Evolutionary conservation across 2,888 invertebrate species (phyloP), one percentile per base, ranked within the genome.

Genomic region (Onchidella celtica): DNA sequence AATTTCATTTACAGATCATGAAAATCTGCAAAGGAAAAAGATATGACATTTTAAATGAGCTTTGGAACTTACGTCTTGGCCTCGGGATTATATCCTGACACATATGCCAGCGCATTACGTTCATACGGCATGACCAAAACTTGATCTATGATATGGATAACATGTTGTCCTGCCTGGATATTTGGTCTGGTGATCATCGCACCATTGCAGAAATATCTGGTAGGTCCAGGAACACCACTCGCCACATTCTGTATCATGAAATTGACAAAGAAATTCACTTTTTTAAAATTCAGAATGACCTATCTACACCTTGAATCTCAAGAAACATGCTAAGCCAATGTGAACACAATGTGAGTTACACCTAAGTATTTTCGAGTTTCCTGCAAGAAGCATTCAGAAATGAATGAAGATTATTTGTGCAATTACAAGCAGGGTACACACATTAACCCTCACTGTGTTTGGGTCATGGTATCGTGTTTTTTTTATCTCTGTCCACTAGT

Each of bases 141-240:
- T 36, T 77, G 77, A 89, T 97, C 96, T 87, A 98, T 98, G 85
- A 98, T 95, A 94, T 98, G 98, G 3, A 98, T 96, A 0, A 98
- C 97, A 47, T 98, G 98, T 90, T 98, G 98, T 3, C 81, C 78
- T 21, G 87, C 86, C 34, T 72, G 77, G 21, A 90, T 82, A 68
- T 87, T 84, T 3, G 86, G 83, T 24, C 79, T 36, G 6, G 86
- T 68, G 11, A 89, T 69, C 85, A 85, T 77, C 11, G 87, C 89
- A 21, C 89, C 89, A 72, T 89, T 89, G 0, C 85, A 82, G 76
- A 84, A 89, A 24, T 84, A 85, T 17, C 83, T 84, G n/a, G 85
- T 84, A 3, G 81, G 82, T 1, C 88, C 87, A 11, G 85, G 84
- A 1, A 82, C 65, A 0, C 85, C 84, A 21, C 84, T 82, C 11